Base-by-base conservation (phyloP, 1,140 invertebrate species). In the Ceratina australensis region DNA sequence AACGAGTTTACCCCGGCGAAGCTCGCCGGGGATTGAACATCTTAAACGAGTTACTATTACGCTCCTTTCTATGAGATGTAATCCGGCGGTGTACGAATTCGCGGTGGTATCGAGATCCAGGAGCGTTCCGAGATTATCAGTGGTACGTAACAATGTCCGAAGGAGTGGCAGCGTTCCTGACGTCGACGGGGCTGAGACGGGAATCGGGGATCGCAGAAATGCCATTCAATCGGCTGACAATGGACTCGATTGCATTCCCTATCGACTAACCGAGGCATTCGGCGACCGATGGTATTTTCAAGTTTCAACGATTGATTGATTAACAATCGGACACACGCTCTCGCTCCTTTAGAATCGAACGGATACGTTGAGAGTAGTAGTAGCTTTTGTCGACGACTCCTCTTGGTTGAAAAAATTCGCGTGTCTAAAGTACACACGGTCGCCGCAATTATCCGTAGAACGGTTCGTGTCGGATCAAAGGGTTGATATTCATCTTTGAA, bases 151-250 rank as follows among this genome's bases (percentile, higher is more conserved):
- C 42, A 68, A 28, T 56, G 52, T 50, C 3, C 13, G 15, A 57
- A 67, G 52, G 63, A 67, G 64, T 49, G 60, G 42, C 5, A 2
- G 26, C 68, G 56, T 60, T 60, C 18, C 24, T 50, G 69, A 22
- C 60, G 18, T 33, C 61, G 50, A 65, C 3, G 18, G 15, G 65
- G 47, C 28, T 24, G 15, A 26, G 54, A 28, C 24, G n/a, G 15
- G 42, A 59, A 49, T 49, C 65, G 8, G 12, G n/a, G 47, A 68
- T 57, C 20, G 65, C 54, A 49, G 73, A 69, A 69, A 69, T 69
- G 56, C 52, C 71, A 64, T 74, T 78, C 52, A 65, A 28, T 65
- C 50, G 52, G 22, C 22, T 65, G 57, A 78, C 73, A 69, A 76
- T 76, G 65, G 24, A 60, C 28, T 76, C 54, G 65, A 76, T 76